Base-by-base conservation (phyloP, 2,888 invertebrate genomes). In the Hemaris fuciformis region DNA sequence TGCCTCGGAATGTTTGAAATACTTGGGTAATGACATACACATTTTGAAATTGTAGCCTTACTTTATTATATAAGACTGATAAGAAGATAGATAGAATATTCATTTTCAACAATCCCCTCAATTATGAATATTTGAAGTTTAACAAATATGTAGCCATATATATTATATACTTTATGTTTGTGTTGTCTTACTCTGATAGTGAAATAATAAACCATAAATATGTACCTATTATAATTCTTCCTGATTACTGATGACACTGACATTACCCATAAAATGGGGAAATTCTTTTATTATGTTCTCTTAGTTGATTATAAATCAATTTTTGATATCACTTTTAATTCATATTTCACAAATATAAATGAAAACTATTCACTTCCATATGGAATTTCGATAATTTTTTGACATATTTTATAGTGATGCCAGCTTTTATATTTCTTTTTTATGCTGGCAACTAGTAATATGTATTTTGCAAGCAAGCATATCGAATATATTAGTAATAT, bases 381-480 rank as follows among this genome's bases (percentile, higher is more conserved):
- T 31, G 18, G 31, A 53, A 53, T 53, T 53, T 31, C 53, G 10
- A 31, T 53, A 18, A 20, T 53, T 53, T 27, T 53, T 53, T 8
- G 15, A 31, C 31, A 18, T 31, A 31, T 25, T 27, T 31, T 53
- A 27, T 53, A 53, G 53, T 31, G n/a, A 41, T 8, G 38, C 57
- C 58, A 43, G 58, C 27, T 42, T 42, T 42, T 59, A 61, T 59
- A 56, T 60, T 57, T 56, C 46, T 66, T 53, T 48, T 53, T 31
- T 53, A 43, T 31, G 53, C 53, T 53, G 53, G 53, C 31, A 20
- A 53, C 53, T 53, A 53, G 31, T 27, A 18, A 27, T 53, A 53
- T 53, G 27, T 53, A 53, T 53, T 53, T 48, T 53, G 22, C 48
- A 27, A 25, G 4, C 8, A 18, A 53, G 1, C 27, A 15, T 53